Conservation (phyloP, 2,113 vertebrate genomes). For the Siniperca chuatsi region DNA sequence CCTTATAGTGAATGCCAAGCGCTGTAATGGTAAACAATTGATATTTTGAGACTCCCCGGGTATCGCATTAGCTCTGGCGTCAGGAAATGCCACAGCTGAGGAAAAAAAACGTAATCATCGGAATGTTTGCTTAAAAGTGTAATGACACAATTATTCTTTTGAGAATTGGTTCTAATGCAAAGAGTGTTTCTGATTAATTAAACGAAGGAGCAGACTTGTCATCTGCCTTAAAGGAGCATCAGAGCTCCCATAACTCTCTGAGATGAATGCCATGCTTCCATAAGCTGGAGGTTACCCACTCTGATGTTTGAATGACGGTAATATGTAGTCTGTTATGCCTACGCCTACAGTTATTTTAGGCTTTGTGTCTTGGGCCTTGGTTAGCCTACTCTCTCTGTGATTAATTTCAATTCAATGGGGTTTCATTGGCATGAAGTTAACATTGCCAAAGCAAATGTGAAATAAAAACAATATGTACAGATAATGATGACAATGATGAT, state of each 20-base stretch:
- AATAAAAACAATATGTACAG: no score
- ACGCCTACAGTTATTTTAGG: not conserved
- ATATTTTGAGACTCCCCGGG: conserved; percentile 67
- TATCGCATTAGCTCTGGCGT: conserved; percentile 34
- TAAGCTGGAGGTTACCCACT: conserved; percentile 8
- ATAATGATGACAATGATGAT: no score
- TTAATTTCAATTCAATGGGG: not conserved
- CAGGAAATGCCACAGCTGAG: conserved; percentile 53
- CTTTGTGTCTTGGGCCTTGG: not conserved
- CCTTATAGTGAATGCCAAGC: conserved; percentile 59
- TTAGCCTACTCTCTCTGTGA: conserved; percentile 5
- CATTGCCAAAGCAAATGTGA: no score
- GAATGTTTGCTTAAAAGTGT: conserved; percentile 41
- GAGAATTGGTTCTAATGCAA: not conserved
- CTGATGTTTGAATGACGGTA: conserved; percentile 16
- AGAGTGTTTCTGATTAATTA: not conserved
- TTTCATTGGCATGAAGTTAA: no score
- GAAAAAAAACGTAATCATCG: conserved; percentile 39
- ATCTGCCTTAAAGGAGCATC: not conserved
- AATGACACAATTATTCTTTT: not conserved
- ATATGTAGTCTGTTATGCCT: not conserved
- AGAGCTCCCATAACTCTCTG: not conserved
- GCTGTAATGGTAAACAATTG: conserved; percentile 67
- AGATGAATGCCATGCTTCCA: conserved; percentile 1
- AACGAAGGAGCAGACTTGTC: not conserved